Conservation (phyloP, 2,113 vertebrate species). For the Merops nubicus region DNA sequence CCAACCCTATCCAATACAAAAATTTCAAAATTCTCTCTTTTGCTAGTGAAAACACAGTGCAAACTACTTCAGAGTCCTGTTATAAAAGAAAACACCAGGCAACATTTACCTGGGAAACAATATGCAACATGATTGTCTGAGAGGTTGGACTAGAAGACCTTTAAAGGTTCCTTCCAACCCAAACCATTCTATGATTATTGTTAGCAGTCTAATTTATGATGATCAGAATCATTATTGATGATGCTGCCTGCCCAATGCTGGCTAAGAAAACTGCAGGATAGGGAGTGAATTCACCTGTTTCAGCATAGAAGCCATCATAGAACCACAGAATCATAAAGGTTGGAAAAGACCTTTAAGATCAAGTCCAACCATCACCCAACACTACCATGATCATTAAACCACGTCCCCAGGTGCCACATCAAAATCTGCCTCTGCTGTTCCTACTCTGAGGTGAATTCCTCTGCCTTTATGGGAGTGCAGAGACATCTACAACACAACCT, state of each 20-base stretch:
- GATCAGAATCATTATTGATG: neutral
- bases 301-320: rapidly evolving
- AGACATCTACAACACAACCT: neutral
- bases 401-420: no score
- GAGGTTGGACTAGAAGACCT: neutral
- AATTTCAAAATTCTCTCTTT: neutral
- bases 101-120: neutral
- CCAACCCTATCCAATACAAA: neutral
- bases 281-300: neutral
- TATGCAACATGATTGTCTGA: neutral
- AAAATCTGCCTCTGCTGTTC: neutral
- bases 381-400: no score
- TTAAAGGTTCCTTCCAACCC: neutral
- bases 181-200: neutral
- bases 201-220: neutral
- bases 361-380: no score
- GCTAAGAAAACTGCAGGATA: neutral
- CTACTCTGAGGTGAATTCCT: neutral
- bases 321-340: no score
- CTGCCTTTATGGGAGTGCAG: neutral
- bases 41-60: neutral
- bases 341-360: no score
- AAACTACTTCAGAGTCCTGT: neutral
- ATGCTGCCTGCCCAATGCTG: rapidly evolving
- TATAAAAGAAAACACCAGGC: neutral